Conservation (phyloP, 2,113 vertebrate species). For the Cheirogaleus medius region DNA sequence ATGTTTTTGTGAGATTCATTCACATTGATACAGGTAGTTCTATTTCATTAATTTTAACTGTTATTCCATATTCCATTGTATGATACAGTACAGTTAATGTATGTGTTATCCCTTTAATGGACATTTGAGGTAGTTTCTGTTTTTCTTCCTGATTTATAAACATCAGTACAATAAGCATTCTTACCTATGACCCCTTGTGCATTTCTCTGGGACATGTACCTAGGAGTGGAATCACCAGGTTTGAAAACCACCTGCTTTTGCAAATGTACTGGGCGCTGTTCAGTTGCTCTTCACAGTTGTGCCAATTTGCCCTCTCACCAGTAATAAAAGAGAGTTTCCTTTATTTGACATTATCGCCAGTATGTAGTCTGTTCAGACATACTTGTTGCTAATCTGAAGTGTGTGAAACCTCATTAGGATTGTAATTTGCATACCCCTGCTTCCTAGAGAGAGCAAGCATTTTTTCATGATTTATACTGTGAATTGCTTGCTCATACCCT, state of each 20-base stretch:
- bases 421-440: constrained; percentile 3
- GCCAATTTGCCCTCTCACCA: not conserved
- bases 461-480: not conserved
- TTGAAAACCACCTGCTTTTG: not conserved
- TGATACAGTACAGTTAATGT: not conserved
- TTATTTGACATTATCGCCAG: not conserved
- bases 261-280: not conserved
- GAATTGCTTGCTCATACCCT: not conserved
- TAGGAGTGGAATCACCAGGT: not conserved
- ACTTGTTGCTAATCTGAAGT: constrained; percentile 2
- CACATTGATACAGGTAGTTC: not conserved
- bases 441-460: not conserved
- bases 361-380: not conserved
- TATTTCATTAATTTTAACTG: not conserved
- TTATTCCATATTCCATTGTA: not conserved
- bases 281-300: not conserved
- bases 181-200: not conserved
- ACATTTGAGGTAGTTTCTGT: not conserved
- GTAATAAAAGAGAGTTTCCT: not conserved
- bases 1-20: not conserved
- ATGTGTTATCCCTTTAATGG: not conserved
- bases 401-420: not conserved
- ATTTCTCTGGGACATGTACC: not conserved
- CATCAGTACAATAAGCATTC: not conserved
- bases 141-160: not conserved